Conservation (phyloP, 2,888 invertebrate genomes). For the Halictus ligatus region DNA sequence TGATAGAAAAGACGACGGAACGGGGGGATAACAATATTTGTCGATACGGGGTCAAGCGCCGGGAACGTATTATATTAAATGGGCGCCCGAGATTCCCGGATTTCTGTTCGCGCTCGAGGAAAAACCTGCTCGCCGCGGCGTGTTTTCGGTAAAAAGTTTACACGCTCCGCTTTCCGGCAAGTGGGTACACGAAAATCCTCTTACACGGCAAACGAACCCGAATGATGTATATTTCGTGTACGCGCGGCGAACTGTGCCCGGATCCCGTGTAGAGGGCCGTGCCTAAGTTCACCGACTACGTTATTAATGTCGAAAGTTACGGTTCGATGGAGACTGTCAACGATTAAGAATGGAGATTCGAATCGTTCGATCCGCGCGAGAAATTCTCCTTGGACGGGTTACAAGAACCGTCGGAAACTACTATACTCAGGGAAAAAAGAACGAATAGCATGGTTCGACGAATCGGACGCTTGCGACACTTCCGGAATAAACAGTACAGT, state of each 20-base stretch:
- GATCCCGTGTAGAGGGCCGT: slow-evolving; percentile 34
- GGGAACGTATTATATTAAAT: slow-evolving; percentile 51
- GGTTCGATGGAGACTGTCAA: neutral
- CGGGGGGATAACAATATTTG: neutral
- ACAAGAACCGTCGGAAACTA: neutral
- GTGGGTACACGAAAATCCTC: slow-evolving; percentile 72
- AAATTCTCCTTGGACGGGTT: neutral
- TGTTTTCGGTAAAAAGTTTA: slow-evolving; percentile 68
- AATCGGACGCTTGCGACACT: neutral
- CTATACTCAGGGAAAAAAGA: neutral
- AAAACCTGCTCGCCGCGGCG: slow-evolving; percentile 41
- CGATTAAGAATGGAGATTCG: neutral
- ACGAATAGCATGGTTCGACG: neutral
- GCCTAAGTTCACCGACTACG: slow-evolving; percentile 36
- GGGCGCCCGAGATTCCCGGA: slow-evolving; percentile 42
- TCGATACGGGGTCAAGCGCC: slow-evolving; percentile 42
- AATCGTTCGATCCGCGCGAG: neutral
- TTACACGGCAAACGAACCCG: slow-evolving; percentile 63
- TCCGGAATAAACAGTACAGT: neutral
- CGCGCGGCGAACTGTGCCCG: slow-evolving; percentile 11
- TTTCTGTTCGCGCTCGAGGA: slow-evolving; percentile 47
- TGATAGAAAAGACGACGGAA: neutral
- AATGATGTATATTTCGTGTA: slow-evolving; percentile 46
- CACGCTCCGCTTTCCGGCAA: slow-evolving; percentile 67
- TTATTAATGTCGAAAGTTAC: slow-evolving; percentile 50